Evolutionary conservation across 1,140 invertebrate species (phyloP).

Genomic region (Agrypnia vestita): DNA sequence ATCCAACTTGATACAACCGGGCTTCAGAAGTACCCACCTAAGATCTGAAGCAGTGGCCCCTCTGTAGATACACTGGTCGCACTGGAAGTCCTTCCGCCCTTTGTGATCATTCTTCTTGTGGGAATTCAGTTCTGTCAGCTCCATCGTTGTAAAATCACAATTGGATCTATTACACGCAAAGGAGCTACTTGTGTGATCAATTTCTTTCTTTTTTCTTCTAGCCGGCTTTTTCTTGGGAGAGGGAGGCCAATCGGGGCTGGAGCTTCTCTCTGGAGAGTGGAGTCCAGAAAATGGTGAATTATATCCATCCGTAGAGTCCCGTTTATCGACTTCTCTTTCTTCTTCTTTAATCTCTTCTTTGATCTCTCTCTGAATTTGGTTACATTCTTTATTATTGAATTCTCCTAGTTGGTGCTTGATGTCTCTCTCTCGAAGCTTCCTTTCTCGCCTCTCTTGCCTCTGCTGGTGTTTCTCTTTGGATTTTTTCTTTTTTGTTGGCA

Average conservation of each 20-base stretch:
- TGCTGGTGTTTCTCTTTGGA: conserved; percentile 31
- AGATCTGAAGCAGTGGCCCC: conserved; percentile 59
- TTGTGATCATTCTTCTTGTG: conserved; percentile 55
- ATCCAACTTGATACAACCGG: too few relatives aligned
- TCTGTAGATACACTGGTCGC: conserved; percentile 57
- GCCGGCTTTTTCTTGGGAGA: conserved; percentile 41
- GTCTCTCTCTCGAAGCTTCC: conserved; percentile 33
- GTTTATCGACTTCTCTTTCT: background rate
- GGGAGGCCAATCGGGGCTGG: conserved; percentile 39
- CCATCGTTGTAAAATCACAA: conserved; percentile 44
- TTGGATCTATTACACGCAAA: conserved; percentile 53
- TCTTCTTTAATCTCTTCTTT: conserved; percentile 7
- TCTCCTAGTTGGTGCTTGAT: conserved; percentile 15
- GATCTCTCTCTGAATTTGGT: conserved; percentile 9
- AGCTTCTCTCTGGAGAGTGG: conserved; percentile 29
- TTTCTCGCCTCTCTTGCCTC: conserved; percentile 15
- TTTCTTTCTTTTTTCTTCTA: conserved; percentile 39
- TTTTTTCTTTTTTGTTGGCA: conserved; percentile 48
- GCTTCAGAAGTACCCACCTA: conserved; percentile 44
- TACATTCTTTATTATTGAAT: conserved; percentile 10
- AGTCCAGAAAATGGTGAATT: conserved; percentile 1
- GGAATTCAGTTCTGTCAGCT: conserved; percentile 47
- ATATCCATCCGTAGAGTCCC: conserved; percentile 1
- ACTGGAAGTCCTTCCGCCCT: conserved; percentile 57
- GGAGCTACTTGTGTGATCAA: background rate